phyloP scores from a whole-genome alignment of 2,888 invertebrate genomes.

The Abrostola tripartita region DNA sequence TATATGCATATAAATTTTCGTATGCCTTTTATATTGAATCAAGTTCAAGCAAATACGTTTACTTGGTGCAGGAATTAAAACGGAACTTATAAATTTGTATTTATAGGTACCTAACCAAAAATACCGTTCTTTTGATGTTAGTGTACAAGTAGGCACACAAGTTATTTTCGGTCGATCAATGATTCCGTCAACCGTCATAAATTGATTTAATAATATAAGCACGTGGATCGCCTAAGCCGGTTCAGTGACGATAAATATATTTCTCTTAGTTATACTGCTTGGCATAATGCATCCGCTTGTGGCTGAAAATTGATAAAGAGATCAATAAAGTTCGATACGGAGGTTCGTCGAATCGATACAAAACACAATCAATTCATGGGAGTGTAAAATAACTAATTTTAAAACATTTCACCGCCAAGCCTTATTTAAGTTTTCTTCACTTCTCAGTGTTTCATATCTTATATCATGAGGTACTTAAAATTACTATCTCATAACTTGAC shows the following conservation, averaged over 20 bases:
- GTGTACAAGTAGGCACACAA: background rate
- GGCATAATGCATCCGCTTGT: too few species aligned
- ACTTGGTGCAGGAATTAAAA: conserved; percentile 10
- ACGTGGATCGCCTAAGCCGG: background rate
- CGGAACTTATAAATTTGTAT: background rate
- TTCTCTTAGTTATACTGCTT: conserved; percentile 14
- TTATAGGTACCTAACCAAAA: too few species aligned
- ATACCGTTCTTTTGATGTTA: background rate
- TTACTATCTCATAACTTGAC: conserved; percentile 7
- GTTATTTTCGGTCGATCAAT: conserved; percentile 1
- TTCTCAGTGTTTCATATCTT: conserved; percentile 56
- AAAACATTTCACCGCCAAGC: background rate
- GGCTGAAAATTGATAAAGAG: conserved; percentile 22
- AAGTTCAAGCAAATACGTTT: conserved; percentile 23
- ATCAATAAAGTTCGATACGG: background rate
- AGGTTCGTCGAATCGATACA: background rate
- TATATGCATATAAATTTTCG: conserved; percentile 29
- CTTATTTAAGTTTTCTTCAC: conserved; percentile 3
- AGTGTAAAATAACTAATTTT: too few species aligned
- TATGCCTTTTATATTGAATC: conserved; percentile 33
- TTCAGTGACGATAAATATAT: conserved; percentile 16
- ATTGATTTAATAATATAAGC: background rate
- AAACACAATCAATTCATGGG: background rate
- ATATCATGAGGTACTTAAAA: conserved; percentile 42
- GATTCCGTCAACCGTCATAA: background rate